phyloP scores from a whole-genome alignment of 2,113 vertebrate genomes.

The Notarius quadriscutis region DNA sequence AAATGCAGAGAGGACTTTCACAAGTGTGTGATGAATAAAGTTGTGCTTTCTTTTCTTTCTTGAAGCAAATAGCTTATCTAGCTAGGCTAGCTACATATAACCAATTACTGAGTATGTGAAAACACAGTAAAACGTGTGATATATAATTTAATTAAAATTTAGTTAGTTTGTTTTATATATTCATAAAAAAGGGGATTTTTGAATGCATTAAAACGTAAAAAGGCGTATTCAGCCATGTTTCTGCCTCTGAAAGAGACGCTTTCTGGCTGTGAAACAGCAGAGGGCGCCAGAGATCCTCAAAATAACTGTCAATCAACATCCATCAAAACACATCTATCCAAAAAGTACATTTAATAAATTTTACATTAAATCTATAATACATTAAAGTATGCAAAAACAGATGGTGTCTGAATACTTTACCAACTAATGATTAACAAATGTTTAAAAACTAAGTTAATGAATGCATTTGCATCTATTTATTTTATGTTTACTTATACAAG shows the following conservation, averaged over 20 bases:
- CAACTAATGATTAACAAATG: not conserved
- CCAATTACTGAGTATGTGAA: not conserved
- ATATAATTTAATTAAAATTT: not conserved
- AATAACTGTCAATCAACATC: no score
- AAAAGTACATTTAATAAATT: not conserved
- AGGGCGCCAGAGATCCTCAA: not conserved
- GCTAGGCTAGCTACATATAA: not conserved
- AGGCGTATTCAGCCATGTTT: conserved; percentile 16
- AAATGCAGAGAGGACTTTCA: no score
- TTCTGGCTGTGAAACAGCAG: not conserved
- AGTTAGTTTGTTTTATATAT: conserved; percentile 19
- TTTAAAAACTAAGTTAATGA: not conserved
- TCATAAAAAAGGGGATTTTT: conserved; percentile 39
- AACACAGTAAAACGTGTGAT: not conserved
- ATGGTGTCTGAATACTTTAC: not conserved
- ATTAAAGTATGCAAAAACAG: not conserved
- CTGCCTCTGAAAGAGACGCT: not conserved
- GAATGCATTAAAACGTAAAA: conserved; percentile 9
- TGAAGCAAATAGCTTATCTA: not conserved
- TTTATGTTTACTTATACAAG: no score
- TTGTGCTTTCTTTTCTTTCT: no score
- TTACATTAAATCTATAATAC: not conserved
- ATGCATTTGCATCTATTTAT: not conserved
- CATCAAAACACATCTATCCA: no score
- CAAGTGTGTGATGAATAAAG: no score